Evolutionary conservation across 1,140 invertebrate genomes (phyloP).

Genomic region (Forficula auricularia): DNA sequence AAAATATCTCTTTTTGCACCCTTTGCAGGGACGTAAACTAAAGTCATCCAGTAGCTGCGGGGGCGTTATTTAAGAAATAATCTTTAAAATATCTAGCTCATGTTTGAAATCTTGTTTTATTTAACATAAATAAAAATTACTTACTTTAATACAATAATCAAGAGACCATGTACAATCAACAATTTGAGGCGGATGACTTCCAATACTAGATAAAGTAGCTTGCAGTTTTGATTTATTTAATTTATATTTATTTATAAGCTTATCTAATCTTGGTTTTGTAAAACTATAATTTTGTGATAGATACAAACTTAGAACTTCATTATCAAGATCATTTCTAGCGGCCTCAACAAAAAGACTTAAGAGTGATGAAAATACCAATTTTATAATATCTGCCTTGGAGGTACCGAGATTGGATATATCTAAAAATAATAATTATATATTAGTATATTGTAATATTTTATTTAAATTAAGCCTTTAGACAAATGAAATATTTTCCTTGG

Average conservation of each 20-base stretch:
- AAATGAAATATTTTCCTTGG: too few relatives aligned
- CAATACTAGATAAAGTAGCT: constrained; percentile 27
- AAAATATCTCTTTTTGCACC: too few relatives aligned
- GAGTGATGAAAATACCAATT: constrained; percentile 25
- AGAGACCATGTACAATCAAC: constrained; percentile 46
- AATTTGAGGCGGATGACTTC: constrained; percentile 34
- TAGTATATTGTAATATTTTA: too few relatives aligned
- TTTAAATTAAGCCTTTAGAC: too few relatives aligned
- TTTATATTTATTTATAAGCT: constrained; percentile 23
- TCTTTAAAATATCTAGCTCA: too few relatives aligned
- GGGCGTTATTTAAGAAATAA: too few relatives aligned
- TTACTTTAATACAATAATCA: constrained; percentile 35
- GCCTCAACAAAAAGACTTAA: constrained; percentile 26
- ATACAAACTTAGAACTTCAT: constrained; percentile 20
- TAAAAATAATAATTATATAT: constrained; percentile 12
- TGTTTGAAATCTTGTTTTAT: too few relatives aligned
- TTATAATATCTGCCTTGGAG: constrained; percentile 25
- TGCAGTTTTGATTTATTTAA: constrained; percentile 23
- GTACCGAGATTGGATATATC: constrained; percentile 18
- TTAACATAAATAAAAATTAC: too few relatives aligned
- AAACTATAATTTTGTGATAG: constrained; percentile 21
- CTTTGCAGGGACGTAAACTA: too few relatives aligned
- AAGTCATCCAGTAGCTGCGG: too few relatives aligned
- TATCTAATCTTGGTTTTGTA: constrained; percentile 18
- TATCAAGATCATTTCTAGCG: constrained; percentile 23